Conservation (phyloP, 2,113 vertebrate species). For the Stigmatopora argus region DNA sequence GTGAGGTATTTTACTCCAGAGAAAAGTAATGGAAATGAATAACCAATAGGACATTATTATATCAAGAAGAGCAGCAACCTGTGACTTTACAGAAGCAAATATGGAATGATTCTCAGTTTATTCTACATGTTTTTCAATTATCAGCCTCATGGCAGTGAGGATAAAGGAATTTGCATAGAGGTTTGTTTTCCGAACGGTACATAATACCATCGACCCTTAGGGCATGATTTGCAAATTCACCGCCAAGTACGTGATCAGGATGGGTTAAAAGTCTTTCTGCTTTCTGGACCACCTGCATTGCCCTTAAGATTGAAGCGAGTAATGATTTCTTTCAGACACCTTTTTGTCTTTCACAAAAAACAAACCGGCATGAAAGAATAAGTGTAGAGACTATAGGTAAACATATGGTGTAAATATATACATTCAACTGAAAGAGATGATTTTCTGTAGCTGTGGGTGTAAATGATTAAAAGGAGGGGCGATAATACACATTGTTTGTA, state of each 20-base stretch:
- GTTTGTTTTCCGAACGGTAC: background rate
- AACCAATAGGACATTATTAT: background rate
- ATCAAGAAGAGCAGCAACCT: background rate
- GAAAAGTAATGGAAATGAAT: background rate
- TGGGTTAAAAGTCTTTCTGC: background rate
- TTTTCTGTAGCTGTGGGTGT: background rate
- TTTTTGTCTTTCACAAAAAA: background rate
- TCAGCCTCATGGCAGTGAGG: background rate
- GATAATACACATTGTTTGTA: background rate
- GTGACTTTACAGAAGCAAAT: background rate
- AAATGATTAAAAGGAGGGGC: background rate
- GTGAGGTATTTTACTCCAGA: background rate
- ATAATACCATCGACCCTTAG: background rate
- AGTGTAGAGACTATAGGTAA: background rate
- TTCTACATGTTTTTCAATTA: background rate
- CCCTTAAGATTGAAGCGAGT: background rate
- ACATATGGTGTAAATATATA: background rate
- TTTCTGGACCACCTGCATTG: background rate
- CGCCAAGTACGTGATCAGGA: background rate
- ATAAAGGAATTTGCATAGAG: background rate
- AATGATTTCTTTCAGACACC: background rate
- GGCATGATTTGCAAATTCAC: slow-evolving; percentile 3
- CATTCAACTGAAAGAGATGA: background rate
- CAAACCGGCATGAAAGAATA: background rate
- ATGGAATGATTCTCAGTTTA: background rate